phyloP scores from a whole-genome alignment of 1,140 invertebrate species.

The Eciton burchellii region DNA sequence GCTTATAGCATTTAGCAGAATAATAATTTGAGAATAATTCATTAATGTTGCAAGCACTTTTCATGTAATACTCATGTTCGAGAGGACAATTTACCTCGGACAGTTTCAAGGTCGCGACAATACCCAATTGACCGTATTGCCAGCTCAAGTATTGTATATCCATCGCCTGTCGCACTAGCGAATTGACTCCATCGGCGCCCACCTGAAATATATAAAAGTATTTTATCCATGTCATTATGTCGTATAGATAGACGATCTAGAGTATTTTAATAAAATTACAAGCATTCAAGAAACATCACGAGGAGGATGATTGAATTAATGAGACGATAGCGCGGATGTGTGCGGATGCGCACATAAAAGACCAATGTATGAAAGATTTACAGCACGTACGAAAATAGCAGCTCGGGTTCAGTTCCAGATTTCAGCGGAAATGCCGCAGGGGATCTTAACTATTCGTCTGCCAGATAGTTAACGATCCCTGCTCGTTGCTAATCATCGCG shows the following conservation, averaged over 20 bases:
- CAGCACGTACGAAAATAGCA: constrained; percentile 81
- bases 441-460: constrained; percentile 10
- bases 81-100: constrained; percentile 87
- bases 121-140: constrained; percentile 95
- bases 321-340: constrained; percentile 13
- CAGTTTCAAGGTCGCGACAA: constrained; percentile 95
- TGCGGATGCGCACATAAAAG: constrained; percentile 55
- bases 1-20: no score
- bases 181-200: constrained; percentile 97
- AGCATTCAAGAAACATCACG: background rate
- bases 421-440: constrained; percentile 64
- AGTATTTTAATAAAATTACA: constrained; percentile 22
- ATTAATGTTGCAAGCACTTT: background rate
- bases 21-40: background rate
- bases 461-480: constrained; percentile 20
- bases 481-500: background rate
- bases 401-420: constrained; percentile 73
- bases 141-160: constrained; percentile 91
- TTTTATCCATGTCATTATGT: constrained; percentile 17
- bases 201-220: constrained; percentile 87
- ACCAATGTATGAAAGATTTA: constrained; percentile 67
- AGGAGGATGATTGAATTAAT: background rate
- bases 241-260: background rate
- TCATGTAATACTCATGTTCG: constrained; percentile 18
- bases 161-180: constrained; percentile 93